Evolutionary conservation across 2,888 invertebrate genomes (phyloP).

Genomic region (Noctua fimbriata): DNA sequence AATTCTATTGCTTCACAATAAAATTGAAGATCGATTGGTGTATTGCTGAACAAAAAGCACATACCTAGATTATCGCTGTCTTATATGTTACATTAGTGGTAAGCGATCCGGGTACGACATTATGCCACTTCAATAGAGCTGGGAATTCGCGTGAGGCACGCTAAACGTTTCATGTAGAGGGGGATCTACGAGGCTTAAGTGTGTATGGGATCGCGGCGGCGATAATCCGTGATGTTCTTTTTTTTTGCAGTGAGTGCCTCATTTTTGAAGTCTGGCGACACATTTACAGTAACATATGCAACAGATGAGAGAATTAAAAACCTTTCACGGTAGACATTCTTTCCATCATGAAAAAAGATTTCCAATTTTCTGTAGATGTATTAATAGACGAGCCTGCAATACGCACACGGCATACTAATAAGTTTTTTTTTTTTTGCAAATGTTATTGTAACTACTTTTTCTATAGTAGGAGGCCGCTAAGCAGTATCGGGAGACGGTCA

Average conservation of each 20-base stretch:
- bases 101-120: constrained; percentile 72
- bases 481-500: background rate
- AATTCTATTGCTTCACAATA: constrained; percentile 47
- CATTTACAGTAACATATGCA: too few species aligned
- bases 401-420: background rate
- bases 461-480: background rate
- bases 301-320: too few species aligned
- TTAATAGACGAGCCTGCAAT: background rate
- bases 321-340: background rate
- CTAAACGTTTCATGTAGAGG: constrained; percentile 69
- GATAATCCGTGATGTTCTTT: background rate
- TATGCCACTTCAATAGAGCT: constrained; percentile 78
- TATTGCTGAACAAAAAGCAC: constrained; percentile 46
- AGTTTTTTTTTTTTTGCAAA: background rate
- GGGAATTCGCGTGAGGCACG: constrained; percentile 81
- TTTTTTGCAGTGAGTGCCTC: background rate
- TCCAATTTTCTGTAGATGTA: background rate
- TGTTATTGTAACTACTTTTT: background rate
- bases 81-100: constrained; percentile 56
- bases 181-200: constrained; percentile 57
- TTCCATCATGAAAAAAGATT: too few species aligned
- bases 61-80: constrained; percentile 40
- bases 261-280: too few species aligned
- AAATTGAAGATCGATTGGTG: constrained; percentile 51
- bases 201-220: background rate